Evolutionary conservation across 2,888 invertebrate genomes (phyloP), one percentile per base, ranked within the genome.

Genomic region (Diaperis boleti): DNA sequence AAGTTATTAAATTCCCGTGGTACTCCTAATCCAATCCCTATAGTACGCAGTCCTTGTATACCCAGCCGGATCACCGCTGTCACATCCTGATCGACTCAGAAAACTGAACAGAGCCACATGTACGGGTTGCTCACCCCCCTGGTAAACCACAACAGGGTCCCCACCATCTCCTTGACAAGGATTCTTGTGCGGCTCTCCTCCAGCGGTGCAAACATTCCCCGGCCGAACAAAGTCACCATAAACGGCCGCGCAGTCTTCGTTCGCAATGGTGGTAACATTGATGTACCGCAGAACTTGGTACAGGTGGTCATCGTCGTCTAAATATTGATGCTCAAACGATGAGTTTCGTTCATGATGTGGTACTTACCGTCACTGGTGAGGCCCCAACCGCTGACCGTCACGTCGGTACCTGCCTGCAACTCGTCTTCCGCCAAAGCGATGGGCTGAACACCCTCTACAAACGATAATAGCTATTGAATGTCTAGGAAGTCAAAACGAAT

Each of bases 321-420:
- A 47, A 29, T 26, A 15, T n/a, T 15, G 29, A 11, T 31, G 3
- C 3, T n/a, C n/a, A 10, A 44, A 13, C 14, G 11, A 6, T n/a
- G 14, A 10, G 8, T 31, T 13, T 13, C 3, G 17, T 6, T 6
- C 22, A n/a, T n/a, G n/a, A n/a, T n/a, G n/a, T n/a, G n/a, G n/a
- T n/a, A 52, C 41, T 44, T 33, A 56, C 56, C 13, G 14, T 56
- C 45, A 14, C 35, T 20, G 15, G 29, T 45, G 10, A 15, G 31
- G 2, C 56, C 56, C 56, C 56, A 56, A 1, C 56, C 56, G n/a
- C 33, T 45, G 6, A 56, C 44, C 1, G 56, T 56, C 14, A 56
- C 56, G 4, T 33, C 18, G 8, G 17, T 42, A 3, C 8, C 26
- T 3, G 18, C 13, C 14, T 18, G 45, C 6, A 56, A n/a, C 14